Conservation (phyloP, 2,888 invertebrate species). For the Pseudoips prasinana region DNA sequence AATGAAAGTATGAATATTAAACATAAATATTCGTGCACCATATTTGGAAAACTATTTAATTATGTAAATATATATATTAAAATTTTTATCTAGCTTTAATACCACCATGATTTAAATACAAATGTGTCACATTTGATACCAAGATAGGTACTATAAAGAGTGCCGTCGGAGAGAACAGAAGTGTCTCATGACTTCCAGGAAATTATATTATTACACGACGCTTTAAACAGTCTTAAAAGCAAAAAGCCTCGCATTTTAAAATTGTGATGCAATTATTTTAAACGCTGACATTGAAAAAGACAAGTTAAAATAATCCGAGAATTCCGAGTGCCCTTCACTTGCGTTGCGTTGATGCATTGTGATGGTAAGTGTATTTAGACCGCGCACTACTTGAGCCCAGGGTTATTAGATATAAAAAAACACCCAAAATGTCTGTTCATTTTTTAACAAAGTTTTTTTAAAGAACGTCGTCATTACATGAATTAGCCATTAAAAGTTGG, state of each 20-base stretch:
- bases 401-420: constrained; percentile 50
- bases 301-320: constrained; percentile 80
- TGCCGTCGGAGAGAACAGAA: constrained; percentile 48
- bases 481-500: too few relatives aligned
- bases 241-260: constrained; percentile 77
- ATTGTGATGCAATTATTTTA: constrained; percentile 82
- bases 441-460: too few relatives aligned
- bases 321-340: constrained; percentile 78
- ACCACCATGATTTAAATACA: too few relatives aligned
- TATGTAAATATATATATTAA: too few relatives aligned
- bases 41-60: too few relatives aligned
- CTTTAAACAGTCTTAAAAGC: constrained; percentile 75
- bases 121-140: too few relatives aligned
- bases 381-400: constrained; percentile 56
- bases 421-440: too few relatives aligned
- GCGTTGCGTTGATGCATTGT: constrained; percentile 74
- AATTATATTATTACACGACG: constrained; percentile 71
- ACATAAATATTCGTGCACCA: too few relatives aligned
- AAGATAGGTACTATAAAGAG: too few relatives aligned
- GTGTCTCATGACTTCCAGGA: constrained; percentile 72
- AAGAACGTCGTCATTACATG: too few relatives aligned
- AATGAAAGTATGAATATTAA: too few relatives aligned
- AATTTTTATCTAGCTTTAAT: too few relatives aligned
- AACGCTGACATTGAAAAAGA: constrained; percentile 81
- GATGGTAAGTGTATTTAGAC: constrained; percentile 75